phyloP scores from a whole-genome alignment of 1,140 invertebrate species.

The Charaxes varanes region DNA sequence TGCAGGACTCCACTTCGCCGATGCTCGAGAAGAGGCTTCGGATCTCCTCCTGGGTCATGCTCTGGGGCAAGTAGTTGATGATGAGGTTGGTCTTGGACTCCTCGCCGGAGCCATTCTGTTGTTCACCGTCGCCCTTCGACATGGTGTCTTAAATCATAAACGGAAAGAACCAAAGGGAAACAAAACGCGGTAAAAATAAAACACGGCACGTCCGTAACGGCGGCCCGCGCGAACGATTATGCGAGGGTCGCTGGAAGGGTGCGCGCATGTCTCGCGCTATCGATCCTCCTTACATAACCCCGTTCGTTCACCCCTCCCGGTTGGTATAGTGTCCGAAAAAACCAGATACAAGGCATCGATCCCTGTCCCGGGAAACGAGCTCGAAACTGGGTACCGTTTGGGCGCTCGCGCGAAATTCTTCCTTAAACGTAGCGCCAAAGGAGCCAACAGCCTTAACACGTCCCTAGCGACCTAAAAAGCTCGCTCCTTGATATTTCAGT shows the following conservation, averaged over 20 bases:
- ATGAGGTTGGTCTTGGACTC: constrained; percentile 99
- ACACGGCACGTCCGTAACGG: constrained; percentile 51
- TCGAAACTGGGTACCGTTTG: constrained; percentile 35
- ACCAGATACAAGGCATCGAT: constrained; percentile 68
- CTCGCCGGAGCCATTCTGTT: constrained; percentile 84
- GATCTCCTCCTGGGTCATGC: constrained; percentile 99
- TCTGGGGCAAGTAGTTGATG: constrained; percentile 99
- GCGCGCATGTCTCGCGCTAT: constrained; percentile 52
- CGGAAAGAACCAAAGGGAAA: constrained; percentile 73
- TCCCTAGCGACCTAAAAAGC: constrained; percentile 39
- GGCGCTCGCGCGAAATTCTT: constrained; percentile 18
- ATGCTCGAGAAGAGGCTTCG: constrained; percentile 97
- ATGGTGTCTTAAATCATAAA: constrained; percentile 80
- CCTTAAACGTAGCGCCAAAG: constrained; percentile 23
- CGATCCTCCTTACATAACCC: constrained; percentile 66
- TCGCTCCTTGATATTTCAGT: constrained; percentile 33
- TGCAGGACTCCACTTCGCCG: constrained; percentile 99
- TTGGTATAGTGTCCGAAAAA: constrained; percentile 72
- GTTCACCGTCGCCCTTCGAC: constrained; percentile 86
- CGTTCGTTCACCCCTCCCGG: constrained; percentile 68
- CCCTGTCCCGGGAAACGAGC: constrained; percentile 41
- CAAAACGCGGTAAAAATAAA: constrained; percentile 70
- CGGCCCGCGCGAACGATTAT: constrained; percentile 58
- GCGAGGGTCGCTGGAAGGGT: constrained; percentile 32
- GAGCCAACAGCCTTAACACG: constrained; percentile 20